Evolutionary conservation across 2,888 invertebrate species (phyloP).

Genomic region (Torymus aiolomorphi): DNA sequence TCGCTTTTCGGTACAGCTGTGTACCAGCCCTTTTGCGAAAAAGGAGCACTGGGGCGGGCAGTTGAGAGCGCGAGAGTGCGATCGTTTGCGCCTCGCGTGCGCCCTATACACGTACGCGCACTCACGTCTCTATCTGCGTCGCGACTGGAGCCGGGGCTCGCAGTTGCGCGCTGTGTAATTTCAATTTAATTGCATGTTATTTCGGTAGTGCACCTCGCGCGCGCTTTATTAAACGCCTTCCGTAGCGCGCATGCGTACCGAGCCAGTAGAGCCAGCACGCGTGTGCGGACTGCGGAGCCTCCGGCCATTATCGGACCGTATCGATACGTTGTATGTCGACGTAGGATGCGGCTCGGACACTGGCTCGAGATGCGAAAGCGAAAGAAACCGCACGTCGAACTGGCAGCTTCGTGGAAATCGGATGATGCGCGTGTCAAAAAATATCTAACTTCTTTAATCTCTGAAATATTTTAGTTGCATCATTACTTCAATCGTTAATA

Average conservation of each 20-base stretch:
- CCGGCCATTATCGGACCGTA: neutral
- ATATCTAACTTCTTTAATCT: too few species aligned
- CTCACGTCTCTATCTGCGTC: conserved; percentile 6
- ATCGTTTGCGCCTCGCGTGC: conserved; percentile 59
- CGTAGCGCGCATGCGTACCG: conserved; percentile 60
- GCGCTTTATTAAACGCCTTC: conserved; percentile 68
- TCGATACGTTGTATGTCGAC: conserved; percentile 12
- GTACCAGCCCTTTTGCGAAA: neutral
- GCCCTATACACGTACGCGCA: neutral
- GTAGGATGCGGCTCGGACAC: too few species aligned
- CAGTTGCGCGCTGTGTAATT: conserved; percentile 63
- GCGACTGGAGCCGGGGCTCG: conserved; percentile 54
- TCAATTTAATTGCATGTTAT: conserved; percentile 71
- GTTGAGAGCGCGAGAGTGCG: conserved; percentile 41
- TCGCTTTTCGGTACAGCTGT: conserved; percentile 11
- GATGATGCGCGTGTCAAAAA: too few species aligned
- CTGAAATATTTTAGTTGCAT: too few species aligned
- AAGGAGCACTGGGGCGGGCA: too few species aligned
- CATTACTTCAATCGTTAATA: too few species aligned
- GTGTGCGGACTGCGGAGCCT: conserved; percentile 1
- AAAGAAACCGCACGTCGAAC: too few species aligned
- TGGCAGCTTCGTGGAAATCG: too few species aligned
- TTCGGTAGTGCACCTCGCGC: conserved; percentile 62
- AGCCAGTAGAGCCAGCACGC: conserved; percentile 54
- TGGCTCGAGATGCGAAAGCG: too few species aligned